Conservation (phyloP, 1,140 invertebrate species). For the Tetranychus urticae region DNA sequence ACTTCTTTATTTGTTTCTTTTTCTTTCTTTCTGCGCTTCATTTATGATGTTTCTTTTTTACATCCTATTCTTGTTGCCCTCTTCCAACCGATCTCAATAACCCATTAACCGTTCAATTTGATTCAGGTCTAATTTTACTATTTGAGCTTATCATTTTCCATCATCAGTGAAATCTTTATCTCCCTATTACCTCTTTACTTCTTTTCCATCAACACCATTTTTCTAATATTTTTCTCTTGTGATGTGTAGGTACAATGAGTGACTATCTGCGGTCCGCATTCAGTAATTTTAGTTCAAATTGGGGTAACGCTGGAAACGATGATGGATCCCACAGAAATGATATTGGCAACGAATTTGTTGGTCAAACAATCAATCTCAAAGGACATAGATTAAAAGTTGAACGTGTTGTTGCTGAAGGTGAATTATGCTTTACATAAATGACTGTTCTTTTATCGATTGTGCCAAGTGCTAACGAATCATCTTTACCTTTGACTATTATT, state of each 20-base stretch:
- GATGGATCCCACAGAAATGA: neutral
- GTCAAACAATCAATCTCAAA: conserved; percentile 64
- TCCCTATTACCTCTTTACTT: too few relatives aligned
- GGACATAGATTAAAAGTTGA: conserved; percentile 66
- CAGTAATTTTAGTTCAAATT: neutral
- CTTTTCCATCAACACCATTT: too few relatives aligned
- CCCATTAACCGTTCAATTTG: too few relatives aligned
- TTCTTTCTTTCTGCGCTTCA: too few relatives aligned
- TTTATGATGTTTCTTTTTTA: too few relatives aligned
- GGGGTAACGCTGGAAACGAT: neutral
- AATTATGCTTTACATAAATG: conserved; percentile 11
- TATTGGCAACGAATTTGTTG: conserved; percentile 35
- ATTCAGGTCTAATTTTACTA: too few relatives aligned
- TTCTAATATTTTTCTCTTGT: too few relatives aligned
- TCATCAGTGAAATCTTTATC: too few relatives aligned
- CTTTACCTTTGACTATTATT: neutral
- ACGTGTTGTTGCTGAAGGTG: conserved; percentile 79
- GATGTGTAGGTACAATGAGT: neutral
- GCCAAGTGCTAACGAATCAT: neutral
- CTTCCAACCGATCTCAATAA: too few relatives aligned
- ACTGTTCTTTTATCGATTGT: neutral
- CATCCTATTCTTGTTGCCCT: too few relatives aligned
- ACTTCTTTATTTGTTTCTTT: too few relatives aligned
- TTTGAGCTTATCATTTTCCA: too few relatives aligned
- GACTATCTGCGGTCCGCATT: conserved; percentile 1